These are phyloP conservation scores for Tympanuchus pallidicinctus DNA, from an alignment of 2,113 vertebrate species.

Conservation along the genomic window DNA sequence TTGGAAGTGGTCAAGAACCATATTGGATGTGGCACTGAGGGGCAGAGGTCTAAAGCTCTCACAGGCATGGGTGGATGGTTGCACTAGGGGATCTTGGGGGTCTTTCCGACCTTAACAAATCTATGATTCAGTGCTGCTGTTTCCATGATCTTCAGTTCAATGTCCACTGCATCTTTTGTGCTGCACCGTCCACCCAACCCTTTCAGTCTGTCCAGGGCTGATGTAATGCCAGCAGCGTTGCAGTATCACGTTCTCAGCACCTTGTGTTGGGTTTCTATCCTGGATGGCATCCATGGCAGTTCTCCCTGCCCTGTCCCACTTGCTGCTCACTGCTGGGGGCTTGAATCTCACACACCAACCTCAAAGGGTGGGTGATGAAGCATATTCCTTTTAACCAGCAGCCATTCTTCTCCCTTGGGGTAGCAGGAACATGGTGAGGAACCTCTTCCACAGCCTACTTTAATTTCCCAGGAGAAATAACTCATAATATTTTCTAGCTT, in stretches of 20 bases:
- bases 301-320: neutral
- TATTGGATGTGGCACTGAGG: no score
- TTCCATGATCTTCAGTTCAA: neutral
- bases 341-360: fast-evolving
- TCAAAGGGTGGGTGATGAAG: neutral
- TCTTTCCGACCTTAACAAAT: no score
- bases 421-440: neutral
- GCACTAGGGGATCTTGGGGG: no score
- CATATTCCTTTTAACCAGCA: neutral
- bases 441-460: slow-evolving; percentile 6
- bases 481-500: neutral
- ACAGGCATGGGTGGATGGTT: no score
- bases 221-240: neutral
- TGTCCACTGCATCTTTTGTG: neutral
- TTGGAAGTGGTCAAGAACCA: no score
- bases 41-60: no score
- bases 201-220: neutral
- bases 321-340: neutral
- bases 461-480: slow-evolving; percentile 55
- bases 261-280: neutral
- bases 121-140: fast-evolving
- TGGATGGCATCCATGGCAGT: neutral
- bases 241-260: neutral
- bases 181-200: neutral
- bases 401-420: neutral